These are phyloP conservation scores for Mesitornis unicolor DNA, from an alignment of 2,113 vertebrate species.

Conservation along the genomic window DNA sequence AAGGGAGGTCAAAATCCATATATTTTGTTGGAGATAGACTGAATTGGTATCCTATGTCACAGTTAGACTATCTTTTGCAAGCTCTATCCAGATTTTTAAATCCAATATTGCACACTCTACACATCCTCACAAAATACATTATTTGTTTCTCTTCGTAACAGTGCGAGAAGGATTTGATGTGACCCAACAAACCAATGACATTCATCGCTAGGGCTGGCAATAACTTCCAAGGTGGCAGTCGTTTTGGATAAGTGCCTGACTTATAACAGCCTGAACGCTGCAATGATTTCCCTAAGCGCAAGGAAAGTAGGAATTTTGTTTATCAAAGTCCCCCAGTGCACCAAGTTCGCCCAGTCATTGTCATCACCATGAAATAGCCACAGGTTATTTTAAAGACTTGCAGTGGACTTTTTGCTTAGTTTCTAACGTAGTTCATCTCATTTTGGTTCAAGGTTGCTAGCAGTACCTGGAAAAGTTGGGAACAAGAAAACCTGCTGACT, in stretches of 20 bases:
- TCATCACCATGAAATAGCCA: background rate
- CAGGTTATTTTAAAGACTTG: background rate
- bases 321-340: background rate
- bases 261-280: background rate
- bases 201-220: slow-evolving; percentile 2
- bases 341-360: background rate
- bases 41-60: background rate
- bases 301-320: background rate
- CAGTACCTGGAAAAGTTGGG: background rate
- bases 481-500: background rate
- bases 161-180: background rate
- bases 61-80: background rate
- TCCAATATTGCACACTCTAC: background rate
- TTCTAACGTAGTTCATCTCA: background rate
- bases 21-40: background rate
- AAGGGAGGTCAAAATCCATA: background rate
- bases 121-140: background rate
- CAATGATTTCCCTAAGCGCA: slow-evolving; percentile 1
- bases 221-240: slow-evolving; percentile 30
- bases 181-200: slow-evolving; percentile 33
- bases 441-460: background rate
- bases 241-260: slow-evolving; percentile 33
- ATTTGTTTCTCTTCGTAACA: background rate
- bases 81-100: background rate
- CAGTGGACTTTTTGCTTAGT: background rate